Conservation (phyloP, 2,888 invertebrate species). For the Eristalis arbustorum region DNA sequence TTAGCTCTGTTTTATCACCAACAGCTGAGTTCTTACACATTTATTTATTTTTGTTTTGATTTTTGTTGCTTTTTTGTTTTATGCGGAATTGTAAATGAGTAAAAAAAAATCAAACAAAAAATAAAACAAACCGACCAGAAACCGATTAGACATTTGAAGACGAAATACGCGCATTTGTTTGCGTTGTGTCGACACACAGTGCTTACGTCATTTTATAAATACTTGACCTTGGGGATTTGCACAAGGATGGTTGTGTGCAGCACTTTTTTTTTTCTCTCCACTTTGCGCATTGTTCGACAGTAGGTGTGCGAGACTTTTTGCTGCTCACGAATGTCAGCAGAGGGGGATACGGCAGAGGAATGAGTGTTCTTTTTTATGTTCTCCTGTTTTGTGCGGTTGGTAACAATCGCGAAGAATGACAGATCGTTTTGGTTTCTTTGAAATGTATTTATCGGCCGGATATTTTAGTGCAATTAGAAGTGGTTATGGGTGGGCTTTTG, state of each 20-base stretch:
- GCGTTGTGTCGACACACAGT: constrained; percentile 29
- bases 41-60: constrained; percentile 4
- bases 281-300: constrained; percentile 5
- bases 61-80: neutral
- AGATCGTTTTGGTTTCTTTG: constrained; percentile 6
- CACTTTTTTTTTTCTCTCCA: constrained; percentile 18
- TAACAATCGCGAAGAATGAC: constrained; percentile 7
- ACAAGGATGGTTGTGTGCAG: constrained; percentile 48
- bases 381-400: neutral
- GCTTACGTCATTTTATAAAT: constrained; percentile 31
- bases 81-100: neutral
- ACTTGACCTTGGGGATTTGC: constrained; percentile 49
- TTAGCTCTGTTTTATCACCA: constrained; percentile 32
- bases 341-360: neutral
- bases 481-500: neutral
- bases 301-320: neutral
- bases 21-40: constrained; percentile 32
- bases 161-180: constrained; percentile 21
- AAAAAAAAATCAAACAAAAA: neutral
- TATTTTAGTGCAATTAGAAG: constrained; percentile 10
- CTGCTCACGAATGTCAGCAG: neutral
- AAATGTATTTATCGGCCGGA: constrained; percentile 6
- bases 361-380: neutral
- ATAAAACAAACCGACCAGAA: neutral
- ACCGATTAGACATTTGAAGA: constrained; percentile 2